Evolutionary conservation across 2,888 invertebrate species (phyloP).

Genomic region (Oscheius onirici): DNA sequence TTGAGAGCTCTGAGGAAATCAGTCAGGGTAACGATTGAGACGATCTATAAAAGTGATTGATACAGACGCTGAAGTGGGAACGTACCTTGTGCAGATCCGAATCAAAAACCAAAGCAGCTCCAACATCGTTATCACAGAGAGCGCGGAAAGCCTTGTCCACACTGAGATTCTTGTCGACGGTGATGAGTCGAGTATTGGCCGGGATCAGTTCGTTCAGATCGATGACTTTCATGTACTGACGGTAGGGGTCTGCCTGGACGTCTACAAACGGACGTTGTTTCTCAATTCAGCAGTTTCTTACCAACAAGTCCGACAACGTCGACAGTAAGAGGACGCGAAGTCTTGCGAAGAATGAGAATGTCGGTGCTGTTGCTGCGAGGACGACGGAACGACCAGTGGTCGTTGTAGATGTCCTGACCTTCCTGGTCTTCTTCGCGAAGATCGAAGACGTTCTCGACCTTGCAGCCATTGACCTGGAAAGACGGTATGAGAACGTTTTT

Average conservation of each 20-base stretch:
- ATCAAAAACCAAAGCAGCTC: constrained; percentile 53
- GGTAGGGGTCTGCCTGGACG: constrained; percentile 53
- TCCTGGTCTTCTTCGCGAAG: constrained; percentile 41
- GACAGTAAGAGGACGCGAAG: constrained; percentile 58
- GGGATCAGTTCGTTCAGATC: constrained; percentile 57
- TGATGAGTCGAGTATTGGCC: constrained; percentile 40
- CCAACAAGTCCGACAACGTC: constrained; percentile 59
- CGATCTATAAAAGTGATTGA: constrained; percentile 26
- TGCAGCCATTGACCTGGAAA: constrained; percentile 43
- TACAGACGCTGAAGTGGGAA: background rate
- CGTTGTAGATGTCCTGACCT: constrained; percentile 49
- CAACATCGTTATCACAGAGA: constrained; percentile 46
- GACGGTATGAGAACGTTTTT: background rate
- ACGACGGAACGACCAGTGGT: constrained; percentile 52
- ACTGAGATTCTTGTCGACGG: constrained; percentile 14
- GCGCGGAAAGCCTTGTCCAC: constrained; percentile 46
- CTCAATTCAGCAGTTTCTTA: constrained; percentile 26
- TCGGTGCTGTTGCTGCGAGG: constrained; percentile 59
- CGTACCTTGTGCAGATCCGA: constrained; percentile 32
- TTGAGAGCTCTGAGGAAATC: constrained; percentile 33
- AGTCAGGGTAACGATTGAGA: constrained; percentile 40
- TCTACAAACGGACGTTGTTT: constrained; percentile 37
- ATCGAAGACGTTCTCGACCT: constrained; percentile 51
- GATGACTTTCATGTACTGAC: constrained; percentile 59
- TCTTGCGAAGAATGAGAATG: constrained; percentile 57